Evolutionary conservation across 2,888 invertebrate genomes (phyloP).

Genomic region (Lingula anatina): DNA sequence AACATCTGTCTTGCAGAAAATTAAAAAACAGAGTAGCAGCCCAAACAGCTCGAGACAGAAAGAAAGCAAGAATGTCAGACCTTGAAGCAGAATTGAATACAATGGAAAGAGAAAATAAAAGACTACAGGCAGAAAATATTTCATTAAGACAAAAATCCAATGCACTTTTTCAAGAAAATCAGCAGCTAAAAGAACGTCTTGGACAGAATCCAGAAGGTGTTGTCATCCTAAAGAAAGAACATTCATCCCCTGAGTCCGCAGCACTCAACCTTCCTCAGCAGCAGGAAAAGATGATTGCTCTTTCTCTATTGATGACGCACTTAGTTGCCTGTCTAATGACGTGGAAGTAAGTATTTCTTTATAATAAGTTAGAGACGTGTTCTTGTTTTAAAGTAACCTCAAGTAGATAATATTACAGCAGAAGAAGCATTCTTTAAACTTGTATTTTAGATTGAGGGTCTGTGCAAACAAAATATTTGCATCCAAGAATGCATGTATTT

Average conservation of each 20-base stretch:
- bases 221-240: not conserved
- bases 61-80: conserved; percentile 88
- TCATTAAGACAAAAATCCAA: conserved; percentile 26
- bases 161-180: conserved; percentile 32
- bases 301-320: conserved; percentile 32
- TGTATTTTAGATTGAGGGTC: no score
- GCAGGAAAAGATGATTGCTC: conserved; percentile 73
- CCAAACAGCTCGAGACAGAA: conserved; percentile 92
- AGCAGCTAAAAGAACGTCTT: conserved; percentile 29
- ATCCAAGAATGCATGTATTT: not conserved
- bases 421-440: no score
- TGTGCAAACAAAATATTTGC: no score
- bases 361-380: no score
- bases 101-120: conserved; percentile 51
- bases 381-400: no score
- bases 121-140: conserved; percentile 36
- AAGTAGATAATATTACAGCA: no score
- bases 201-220: conserved; percentile 7
- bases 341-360: conserved; percentile 23
- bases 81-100: conserved; percentile 63
- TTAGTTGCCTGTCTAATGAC: conserved; percentile 31
- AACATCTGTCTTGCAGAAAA: conserved; percentile 63
- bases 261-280: conserved; percentile 77
- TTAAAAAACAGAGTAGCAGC: conserved; percentile 95
- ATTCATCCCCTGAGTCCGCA: conserved; percentile 56